These are phyloP conservation scores for Biston betularia DNA, from an alignment of 2,888 invertebrate species.

Conservation along the genomic window DNA sequence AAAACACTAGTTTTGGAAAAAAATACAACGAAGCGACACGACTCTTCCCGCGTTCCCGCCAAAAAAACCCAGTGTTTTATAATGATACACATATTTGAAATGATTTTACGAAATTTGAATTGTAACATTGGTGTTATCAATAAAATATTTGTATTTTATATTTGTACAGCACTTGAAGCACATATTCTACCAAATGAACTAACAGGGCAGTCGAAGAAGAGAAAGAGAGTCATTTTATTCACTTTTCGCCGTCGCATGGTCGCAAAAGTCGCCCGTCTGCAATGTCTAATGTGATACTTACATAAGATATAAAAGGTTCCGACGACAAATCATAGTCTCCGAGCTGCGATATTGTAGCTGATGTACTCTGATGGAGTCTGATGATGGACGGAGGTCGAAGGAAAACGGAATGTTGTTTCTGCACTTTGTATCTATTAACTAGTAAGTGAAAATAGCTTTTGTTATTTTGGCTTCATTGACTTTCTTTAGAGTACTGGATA, in stretches of 20 bases:
- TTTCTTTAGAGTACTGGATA: too few species aligned
- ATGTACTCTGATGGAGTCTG: conserved; percentile 24
- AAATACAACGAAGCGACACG: too few species aligned
- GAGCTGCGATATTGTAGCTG: conserved; percentile 31
- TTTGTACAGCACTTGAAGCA: too few species aligned
- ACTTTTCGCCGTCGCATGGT: not conserved
- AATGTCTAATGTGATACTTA: conserved; percentile 35
- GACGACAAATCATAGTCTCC: conserved; percentile 41
- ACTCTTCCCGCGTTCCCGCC: too few species aligned
- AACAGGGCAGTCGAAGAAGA: not conserved
- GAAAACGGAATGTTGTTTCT: conserved; percentile 7
- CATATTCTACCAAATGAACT: too few species aligned
- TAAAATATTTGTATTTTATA: too few species aligned
- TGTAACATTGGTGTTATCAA: too few species aligned
- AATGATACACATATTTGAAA: too few species aligned
- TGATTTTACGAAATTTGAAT: too few species aligned
- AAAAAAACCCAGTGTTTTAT: too few species aligned
- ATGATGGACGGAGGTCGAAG: conserved; percentile 13
- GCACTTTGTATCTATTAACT: not conserved
- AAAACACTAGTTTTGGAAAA: too few species aligned
- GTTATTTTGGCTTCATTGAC: not conserved
- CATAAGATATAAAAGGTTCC: conserved; percentile 43
- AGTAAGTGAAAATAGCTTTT: not conserved
- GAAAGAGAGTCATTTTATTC: not conserved
- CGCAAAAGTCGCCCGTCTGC: conserved; percentile 30